Evolutionary conservation across 2,888 invertebrate species (phyloP).

Genomic region (Pandemis heparana): DNA sequence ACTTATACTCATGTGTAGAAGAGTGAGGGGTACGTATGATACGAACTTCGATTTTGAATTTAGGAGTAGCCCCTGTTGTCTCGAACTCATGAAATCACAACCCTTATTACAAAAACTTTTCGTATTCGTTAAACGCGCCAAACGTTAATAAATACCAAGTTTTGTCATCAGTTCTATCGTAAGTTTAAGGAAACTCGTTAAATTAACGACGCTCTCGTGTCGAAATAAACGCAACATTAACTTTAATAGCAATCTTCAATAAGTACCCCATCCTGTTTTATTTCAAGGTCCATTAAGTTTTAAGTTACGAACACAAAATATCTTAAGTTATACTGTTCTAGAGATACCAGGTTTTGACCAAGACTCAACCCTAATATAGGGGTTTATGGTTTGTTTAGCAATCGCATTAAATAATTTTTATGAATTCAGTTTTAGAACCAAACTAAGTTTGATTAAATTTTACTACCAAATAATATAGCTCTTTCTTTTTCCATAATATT

Average conservation of each 20-base stretch:
- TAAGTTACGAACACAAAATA: constrained; percentile 17
- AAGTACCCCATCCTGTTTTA: constrained; percentile 22
- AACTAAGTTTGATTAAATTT: neutral
- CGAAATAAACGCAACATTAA: constrained; percentile 32
- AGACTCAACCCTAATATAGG: neutral
- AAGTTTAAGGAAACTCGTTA: constrained; percentile 23
- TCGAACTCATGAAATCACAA: constrained; percentile 4
- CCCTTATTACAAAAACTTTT: constrained; percentile 24
- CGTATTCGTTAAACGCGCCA: constrained; percentile 6
- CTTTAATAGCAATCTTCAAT: constrained; percentile 29
- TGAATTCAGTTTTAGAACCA: neutral
- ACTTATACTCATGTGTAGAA: too few relatives aligned
- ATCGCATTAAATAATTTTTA: neutral
- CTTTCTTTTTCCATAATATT: too few relatives aligned
- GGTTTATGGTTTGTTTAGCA: neutral
- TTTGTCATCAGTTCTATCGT: constrained; percentile 17
- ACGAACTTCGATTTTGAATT: too few relatives aligned
- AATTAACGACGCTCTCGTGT: constrained; percentile 27
- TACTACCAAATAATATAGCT: neutral
- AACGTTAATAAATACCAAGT: constrained; percentile 19
- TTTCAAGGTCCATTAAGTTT: constrained; percentile 27
- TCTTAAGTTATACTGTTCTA: neutral
- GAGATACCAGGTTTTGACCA: neutral
- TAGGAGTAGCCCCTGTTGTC: neutral
- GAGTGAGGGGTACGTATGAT: too few relatives aligned